phyloP scores from a whole-genome alignment of 2,797 vertebrate genomes.

The Oreochromis grahami region DNA sequence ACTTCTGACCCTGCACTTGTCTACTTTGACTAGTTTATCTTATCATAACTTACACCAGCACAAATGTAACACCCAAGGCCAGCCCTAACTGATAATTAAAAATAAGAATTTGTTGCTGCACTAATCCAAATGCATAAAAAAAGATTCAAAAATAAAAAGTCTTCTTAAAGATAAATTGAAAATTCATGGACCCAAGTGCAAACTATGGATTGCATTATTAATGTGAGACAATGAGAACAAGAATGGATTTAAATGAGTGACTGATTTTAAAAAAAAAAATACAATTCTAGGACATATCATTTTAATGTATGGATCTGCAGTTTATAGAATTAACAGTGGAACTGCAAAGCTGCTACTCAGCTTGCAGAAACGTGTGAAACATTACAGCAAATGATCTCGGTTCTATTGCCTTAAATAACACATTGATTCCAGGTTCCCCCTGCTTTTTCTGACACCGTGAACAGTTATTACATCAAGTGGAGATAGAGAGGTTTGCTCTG shows the following conservation, averaged over 20 bases:
- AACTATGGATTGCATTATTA: not conserved
- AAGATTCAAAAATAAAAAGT: not conserved
- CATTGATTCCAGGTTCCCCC: not conserved
- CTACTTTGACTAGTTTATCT: not conserved
- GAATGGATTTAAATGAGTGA: not conserved
- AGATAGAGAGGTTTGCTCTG: not conserved
- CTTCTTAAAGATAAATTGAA: not conserved
- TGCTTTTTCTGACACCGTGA: not conserved
- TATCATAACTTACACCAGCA: not conserved
- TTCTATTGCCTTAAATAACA: slow-evolving; percentile 27
- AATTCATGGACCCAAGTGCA: not conserved
- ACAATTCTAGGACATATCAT: not conserved
- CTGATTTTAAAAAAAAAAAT: not conserved
- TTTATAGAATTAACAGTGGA: not conserved
- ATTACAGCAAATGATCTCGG: not conserved
- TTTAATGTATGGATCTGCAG: not conserved
- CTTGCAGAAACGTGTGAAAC: not conserved
- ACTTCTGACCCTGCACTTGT: not conserved
- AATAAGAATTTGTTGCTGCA: not conserved
- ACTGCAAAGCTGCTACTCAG: not conserved
- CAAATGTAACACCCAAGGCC: not conserved
- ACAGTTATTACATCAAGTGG: slow-evolving; percentile 21
- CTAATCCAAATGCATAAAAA: not conserved
- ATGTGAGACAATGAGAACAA: not conserved
- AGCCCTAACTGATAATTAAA: not conserved